phyloP scores from a whole-genome alignment of 2,888 invertebrate genomes.

The Drepanosiphum platanoidis region DNA sequence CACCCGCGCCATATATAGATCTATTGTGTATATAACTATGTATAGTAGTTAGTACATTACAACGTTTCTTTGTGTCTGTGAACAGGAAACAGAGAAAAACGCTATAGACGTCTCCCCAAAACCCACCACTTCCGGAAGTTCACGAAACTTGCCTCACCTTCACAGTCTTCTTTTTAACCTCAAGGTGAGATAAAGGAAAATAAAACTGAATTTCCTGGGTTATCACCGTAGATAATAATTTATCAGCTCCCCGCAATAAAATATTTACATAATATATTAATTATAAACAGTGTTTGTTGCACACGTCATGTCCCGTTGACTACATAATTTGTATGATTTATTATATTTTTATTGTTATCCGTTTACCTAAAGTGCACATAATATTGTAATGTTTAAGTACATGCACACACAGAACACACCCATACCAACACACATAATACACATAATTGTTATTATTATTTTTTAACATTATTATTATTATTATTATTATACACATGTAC shows the following conservation, averaged over 20 bases:
- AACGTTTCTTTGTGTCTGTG: slow-evolving; percentile 60
- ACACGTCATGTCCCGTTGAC: slow-evolving; percentile 29
- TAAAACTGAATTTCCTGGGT: slow-evolving; percentile 51
- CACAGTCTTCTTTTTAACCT: slow-evolving; percentile 76
- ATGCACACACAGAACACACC: background rate
- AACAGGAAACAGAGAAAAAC: slow-evolving; percentile 60
- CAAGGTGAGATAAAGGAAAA: slow-evolving; percentile 73
- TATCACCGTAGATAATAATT: slow-evolving; percentile 33
- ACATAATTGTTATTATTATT: slow-evolving; percentile 6
- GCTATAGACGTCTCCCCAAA: slow-evolving; percentile 62
- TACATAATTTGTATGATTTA: background rate
- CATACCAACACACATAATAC: background rate
- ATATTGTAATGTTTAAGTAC: background rate
- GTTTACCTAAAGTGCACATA: background rate
- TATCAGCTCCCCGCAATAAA: slow-evolving; percentile 22
- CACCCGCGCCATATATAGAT: background rate
- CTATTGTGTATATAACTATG: slow-evolving; percentile 31
- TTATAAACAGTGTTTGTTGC: background rate
- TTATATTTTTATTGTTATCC: background rate
- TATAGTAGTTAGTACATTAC: slow-evolving; percentile 36
- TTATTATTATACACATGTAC: background rate
- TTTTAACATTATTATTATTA: background rate
- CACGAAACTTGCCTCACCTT: slow-evolving; percentile 73
- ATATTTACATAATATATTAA: background rate
- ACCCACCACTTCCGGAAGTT: slow-evolving; percentile 64